Percentiles rank a stretch among this genome's conserved stretches.
Evolutionary conservation across 92 coral and sea anemone genomes (phyloP).

Genomic region (Epizoanthus stellaris): DNA sequence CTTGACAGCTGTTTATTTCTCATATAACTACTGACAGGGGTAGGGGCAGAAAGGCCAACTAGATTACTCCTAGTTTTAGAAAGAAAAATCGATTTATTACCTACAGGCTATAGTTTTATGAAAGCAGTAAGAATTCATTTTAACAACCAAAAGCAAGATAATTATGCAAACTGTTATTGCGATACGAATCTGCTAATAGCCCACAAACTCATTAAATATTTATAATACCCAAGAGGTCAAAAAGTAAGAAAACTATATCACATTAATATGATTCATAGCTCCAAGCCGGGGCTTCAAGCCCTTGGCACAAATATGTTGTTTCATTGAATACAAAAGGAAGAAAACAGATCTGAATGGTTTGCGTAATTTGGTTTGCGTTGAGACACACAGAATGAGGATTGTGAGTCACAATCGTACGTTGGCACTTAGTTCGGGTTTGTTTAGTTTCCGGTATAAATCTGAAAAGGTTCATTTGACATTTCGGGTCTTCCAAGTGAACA

Average conservation of each 20-base stretch:
- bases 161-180: too few relatives aligned
- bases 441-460: not conserved
- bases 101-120: not conserved
- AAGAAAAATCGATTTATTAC: not conserved
- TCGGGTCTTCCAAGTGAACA: too few relatives aligned
- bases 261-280: too few relatives aligned
- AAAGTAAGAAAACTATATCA: not conserved
- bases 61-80: not conserved
- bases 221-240: not conserved
- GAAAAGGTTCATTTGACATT: not conserved
- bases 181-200: not conserved
- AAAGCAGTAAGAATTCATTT: not conserved
- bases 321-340: not conserved
- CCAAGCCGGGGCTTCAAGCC: not conserved
- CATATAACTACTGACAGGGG: not conserved
- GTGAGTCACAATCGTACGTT: not conserved
- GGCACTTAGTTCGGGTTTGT: too few relatives aligned
- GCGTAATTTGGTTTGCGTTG: not conserved
- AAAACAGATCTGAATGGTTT: not conserved
- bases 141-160: not conserved
- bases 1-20: too few relatives aligned
- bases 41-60: not conserved
- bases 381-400: not conserved
- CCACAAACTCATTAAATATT: slow-evolving; percentile 8
- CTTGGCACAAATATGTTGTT: not conserved